These are phyloP conservation scores for Ivindomyrus marchei DNA, from an alignment of 2,113 vertebrate genomes.

Conservation along the genomic window DNA sequence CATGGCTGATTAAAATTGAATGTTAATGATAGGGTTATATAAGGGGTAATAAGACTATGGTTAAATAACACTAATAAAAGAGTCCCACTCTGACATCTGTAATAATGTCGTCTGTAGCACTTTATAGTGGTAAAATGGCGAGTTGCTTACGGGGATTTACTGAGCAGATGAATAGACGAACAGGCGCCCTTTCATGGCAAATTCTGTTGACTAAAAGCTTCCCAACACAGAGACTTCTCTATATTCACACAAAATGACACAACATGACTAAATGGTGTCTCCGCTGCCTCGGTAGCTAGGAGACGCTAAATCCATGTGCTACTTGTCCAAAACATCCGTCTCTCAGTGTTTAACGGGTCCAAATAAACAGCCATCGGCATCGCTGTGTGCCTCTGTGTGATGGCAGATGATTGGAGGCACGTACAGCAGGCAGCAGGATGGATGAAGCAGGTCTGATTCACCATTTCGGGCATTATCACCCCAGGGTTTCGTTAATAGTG, in stretches of 20 bases:
- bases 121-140: slow-evolving; percentile 51
- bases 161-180: slow-evolving; percentile 36
- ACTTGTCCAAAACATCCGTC: neutral
- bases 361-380: neutral
- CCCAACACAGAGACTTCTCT: neutral
- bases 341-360: neutral
- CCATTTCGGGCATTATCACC: neutral
- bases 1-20: slow-evolving; percentile 54
- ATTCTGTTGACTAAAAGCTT: neutral
- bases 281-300: neutral
- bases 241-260: neutral
- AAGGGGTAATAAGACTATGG: slow-evolving; percentile 43
- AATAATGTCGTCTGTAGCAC: slow-evolving; percentile 54
- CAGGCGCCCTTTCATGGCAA: slow-evolving; percentile 25
- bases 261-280: neutral
- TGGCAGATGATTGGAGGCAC: neutral
- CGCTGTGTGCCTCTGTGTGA: neutral
- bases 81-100: slow-evolving; percentile 48
- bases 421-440: neutral
- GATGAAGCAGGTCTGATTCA: neutral
- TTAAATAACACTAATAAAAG: slow-evolving; percentile 57
- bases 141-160: slow-evolving; percentile 46
- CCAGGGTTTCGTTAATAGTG: neutral
- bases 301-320: neutral
- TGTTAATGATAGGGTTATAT: slow-evolving; percentile 54